These are phyloP conservation scores for Rhyzopertha dominica DNA, from an alignment of 1,140 invertebrate species.

Conservation along the genomic window DNA sequence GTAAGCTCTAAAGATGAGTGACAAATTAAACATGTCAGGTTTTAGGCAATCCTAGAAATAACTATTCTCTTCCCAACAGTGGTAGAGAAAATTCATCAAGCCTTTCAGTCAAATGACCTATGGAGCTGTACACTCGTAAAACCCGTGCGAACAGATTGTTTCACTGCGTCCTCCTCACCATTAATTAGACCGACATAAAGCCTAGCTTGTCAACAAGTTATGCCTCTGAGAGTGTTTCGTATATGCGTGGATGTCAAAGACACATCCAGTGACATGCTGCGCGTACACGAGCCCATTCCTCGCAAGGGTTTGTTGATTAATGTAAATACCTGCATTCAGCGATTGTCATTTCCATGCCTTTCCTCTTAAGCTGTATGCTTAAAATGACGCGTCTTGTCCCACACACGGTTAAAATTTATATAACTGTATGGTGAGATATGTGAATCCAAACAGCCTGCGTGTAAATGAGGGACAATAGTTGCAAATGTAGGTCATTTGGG, in stretches of 20 bases:
- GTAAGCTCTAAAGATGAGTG: not conserved
- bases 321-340: constrained; percentile 28
- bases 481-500: too few relatives aligned
- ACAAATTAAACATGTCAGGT: too few relatives aligned
- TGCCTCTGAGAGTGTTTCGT: too few relatives aligned
- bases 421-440: too few relatives aligned
- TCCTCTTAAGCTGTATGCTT: constrained; percentile 22
- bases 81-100: not conserved
- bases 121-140: not conserved
- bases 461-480: too few relatives aligned
- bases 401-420: too few relatives aligned
- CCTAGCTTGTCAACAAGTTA: constrained; percentile 20
- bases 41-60: too few relatives aligned
- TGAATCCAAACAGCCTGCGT: too few relatives aligned
- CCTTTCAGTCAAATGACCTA: not conserved
- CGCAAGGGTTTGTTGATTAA: constrained; percentile 22
- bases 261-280: constrained; percentile 17
- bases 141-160: constrained; percentile 1
- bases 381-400: too few relatives aligned
- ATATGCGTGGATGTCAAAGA: constrained; percentile 25
- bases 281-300: constrained; percentile 19
- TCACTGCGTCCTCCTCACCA: constrained; percentile 16
- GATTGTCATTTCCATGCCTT: constrained; percentile 24
- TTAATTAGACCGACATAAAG: constrained; percentile 19
- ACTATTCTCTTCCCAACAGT: too few relatives aligned